Percentiles rank a stretch among this genome's conserved stretches.
phyloP scores from a whole-genome alignment of 2,113 vertebrate genomes.

The zebrafish (Danio rerio) region GRCz12tu NC_133186.1:34615001-34615500 shows the following conservation, averaged over 20 bases:
- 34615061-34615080: conserved; percentile 29
- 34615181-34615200: conserved; percentile 20
- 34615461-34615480: neutral
- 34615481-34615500: neutral
- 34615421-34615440: neutral
- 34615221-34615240: conserved; percentile 48
- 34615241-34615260: conserved; percentile 58
- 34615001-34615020: conserved; percentile 76
- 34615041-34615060: conserved; percentile 74
- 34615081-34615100: conserved; percentile 29
- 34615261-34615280: conserved; percentile 33
- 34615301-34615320: neutral
- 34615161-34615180: conserved; percentile 57
- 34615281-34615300: conserved; percentile 43
- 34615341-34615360: neutral
- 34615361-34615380: conserved; percentile 25
- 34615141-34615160: conserved; percentile 57
- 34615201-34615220: conserved; percentile 38
- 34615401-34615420: conserved; percentile 9
- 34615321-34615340: conserved; percentile 5
- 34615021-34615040: conserved; percentile 76
- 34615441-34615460: neutral
- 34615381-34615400: conserved; percentile 21
- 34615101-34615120: conserved; percentile 43
- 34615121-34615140: conserved; percentile 40